A percentile compares a stretch with the other conserved stretches of the same genome.
phyloP scores from a whole-genome alignment of 2,888 invertebrate genomes.

The Eristalinus sepulchralis region DNA sequence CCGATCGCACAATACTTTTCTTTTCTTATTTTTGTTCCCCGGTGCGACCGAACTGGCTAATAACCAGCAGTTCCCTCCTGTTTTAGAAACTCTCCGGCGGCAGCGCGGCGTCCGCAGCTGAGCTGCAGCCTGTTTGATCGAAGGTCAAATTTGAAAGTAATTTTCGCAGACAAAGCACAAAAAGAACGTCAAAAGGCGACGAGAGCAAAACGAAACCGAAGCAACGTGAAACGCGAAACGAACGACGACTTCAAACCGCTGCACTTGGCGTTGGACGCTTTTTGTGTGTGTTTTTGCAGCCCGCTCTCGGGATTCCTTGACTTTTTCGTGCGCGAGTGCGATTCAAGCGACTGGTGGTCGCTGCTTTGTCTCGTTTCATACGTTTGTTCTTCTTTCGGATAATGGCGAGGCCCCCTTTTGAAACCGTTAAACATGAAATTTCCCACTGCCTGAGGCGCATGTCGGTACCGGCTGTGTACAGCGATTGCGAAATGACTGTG shows the following conservation, averaged over 20 bases:
- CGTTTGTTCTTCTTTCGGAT: constrained; percentile 6
- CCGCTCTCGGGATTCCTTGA: constrained; percentile 39
- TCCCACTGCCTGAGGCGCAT: background rate
- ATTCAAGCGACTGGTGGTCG: background rate
- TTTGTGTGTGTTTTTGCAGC: background rate
- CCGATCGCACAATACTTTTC: constrained; percentile 2
- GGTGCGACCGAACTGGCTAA: constrained; percentile 32
- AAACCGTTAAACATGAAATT: background rate
- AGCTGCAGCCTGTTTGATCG: constrained; percentile 48
- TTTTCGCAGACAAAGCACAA: constrained; percentile 53
- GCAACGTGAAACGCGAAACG: background rate
- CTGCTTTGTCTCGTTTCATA: background rate
- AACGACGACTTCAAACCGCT: constrained; percentile 1
- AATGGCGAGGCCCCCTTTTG: background rate
- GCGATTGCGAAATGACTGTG: constrained; percentile 3
- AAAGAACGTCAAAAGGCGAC: background rate
- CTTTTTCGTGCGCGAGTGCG: constrained; percentile 23
- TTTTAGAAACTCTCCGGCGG: constrained; percentile 14
- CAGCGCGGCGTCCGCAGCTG: background rate
- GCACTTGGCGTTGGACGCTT: background rate
- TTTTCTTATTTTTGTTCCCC: background rate
- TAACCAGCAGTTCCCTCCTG: constrained; percentile 35
- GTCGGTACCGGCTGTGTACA: background rate
- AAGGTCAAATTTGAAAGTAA: constrained; percentile 58
- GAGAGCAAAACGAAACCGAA: background rate